phyloP scores from a whole-genome alignment of 1,140 invertebrate species.

The Euura saliciscinereae region DNA sequence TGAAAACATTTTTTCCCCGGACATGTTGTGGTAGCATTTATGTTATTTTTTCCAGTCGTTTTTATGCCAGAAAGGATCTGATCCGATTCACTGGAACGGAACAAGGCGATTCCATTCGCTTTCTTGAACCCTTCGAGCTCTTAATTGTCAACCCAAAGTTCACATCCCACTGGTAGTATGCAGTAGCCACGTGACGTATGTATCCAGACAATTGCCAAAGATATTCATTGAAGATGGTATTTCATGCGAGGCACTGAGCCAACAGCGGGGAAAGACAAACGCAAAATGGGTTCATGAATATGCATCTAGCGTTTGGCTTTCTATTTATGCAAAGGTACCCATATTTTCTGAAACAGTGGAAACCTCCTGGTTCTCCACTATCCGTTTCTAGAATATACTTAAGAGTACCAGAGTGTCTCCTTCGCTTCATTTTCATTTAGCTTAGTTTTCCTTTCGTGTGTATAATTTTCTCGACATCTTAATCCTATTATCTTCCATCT shows the following conservation, averaged over 20 bases:
- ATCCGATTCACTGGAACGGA: no score
- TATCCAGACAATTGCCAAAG: background rate
- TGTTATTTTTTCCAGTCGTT: no score
- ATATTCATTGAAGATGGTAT: conserved; percentile 1
- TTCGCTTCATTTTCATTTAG: background rate
- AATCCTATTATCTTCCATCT: background rate
- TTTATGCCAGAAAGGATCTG: no score
- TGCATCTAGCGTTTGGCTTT: background rate
- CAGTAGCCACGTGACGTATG: no score
- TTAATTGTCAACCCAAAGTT: no score
- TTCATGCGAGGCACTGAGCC: background rate
- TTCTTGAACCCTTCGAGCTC: no score
- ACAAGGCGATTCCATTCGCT: no score
- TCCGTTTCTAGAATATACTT: background rate
- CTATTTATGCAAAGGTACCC: conserved; percentile 3
- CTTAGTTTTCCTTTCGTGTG: background rate
- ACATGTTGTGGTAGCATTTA: no score
- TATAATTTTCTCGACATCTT: background rate
- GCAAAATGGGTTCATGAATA: conserved; percentile 6
- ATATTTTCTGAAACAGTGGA: background rate
- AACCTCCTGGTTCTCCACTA: background rate
- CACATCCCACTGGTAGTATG: no score
- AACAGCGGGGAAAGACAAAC: background rate
- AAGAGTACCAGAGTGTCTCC: background rate
- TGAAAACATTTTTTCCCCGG: no score